Evolutionary conservation across 2,888 invertebrate species (phyloP).

Genomic region (Lordiphosa andalusiaca): DNA sequence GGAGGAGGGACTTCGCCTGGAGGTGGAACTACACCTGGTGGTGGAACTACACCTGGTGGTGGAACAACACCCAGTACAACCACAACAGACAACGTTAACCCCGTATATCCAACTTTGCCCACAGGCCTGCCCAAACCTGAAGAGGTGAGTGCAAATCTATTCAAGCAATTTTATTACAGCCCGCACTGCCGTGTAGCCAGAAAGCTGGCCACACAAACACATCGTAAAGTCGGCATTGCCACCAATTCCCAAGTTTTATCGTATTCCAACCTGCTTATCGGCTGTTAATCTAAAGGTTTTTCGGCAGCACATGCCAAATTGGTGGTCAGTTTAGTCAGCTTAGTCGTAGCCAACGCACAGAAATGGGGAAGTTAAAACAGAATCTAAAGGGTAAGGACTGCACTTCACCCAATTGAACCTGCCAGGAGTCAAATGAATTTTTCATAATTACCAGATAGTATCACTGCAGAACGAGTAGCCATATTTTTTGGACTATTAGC

Average conservation of each 20-base stretch:
- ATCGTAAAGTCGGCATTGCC: conserved; percentile 55
- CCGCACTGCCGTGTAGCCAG: not conserved
- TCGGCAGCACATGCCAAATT: conserved; percentile 10
- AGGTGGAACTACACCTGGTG: conserved; percentile 9
- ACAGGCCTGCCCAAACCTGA: conserved; percentile 72
- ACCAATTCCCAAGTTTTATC: conserved; percentile 45
- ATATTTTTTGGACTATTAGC: conserved; percentile 64
- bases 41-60: conserved; percentile 2
- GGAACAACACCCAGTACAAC: conserved; percentile 5
- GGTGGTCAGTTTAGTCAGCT: conserved; percentile 39
- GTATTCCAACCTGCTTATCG: conserved; percentile 42
- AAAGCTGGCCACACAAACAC: conserved; percentile 20
- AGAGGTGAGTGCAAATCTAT: conserved; percentile 54
- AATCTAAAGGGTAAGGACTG: conserved; percentile 46
- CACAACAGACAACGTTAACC: conserved; percentile 28
- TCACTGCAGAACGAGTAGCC: conserved; percentile 57
- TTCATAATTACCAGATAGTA: conserved; percentile 34
- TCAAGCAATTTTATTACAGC: not conserved
- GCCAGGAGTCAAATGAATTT: not conserved
- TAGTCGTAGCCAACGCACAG: conserved; percentile 20
- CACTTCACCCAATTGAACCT: not conserved
- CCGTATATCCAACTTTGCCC: conserved; percentile 68
- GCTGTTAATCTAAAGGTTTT: conserved; percentile 1
- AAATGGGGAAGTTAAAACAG: conserved; percentile 37
- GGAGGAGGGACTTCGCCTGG: not conserved